These are phyloP conservation scores for Drosophila dunni DNA, from an alignment of 1,140 invertebrate genomes.

Conservation along the genomic window DNA sequence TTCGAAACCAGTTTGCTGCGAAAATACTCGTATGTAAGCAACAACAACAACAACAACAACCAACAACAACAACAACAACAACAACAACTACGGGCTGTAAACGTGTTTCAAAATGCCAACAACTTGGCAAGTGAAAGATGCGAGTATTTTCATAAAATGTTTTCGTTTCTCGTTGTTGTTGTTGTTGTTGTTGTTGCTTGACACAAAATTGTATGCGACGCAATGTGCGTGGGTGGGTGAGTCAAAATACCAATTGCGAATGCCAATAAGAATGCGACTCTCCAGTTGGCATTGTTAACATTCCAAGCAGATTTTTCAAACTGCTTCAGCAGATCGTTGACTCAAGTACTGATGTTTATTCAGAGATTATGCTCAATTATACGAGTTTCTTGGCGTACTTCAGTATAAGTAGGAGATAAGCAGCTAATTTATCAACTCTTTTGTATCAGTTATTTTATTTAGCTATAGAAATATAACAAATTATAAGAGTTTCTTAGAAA, in stretches of 20 bases:
- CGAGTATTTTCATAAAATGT: conserved; percentile 34
- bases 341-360: neutral
- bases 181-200: conserved; percentile 5
- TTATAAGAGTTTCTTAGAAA: too few relatives aligned
- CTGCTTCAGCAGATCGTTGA: neutral
- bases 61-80: conserved; percentile 8
- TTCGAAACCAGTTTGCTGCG: conserved; percentile 45
- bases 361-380: neutral
- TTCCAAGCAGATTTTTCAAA: conserved; percentile 24
- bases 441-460: neutral
- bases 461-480: too few relatives aligned
- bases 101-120: conserved; percentile 62
- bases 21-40: conserved; percentile 33
- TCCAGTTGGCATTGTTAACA: conserved; percentile 11
- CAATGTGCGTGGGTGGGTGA: conserved; percentile 41
- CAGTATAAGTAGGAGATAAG: neutral
- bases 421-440: neutral
- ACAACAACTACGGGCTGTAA: conserved; percentile 27
- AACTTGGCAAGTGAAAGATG: conserved; percentile 44
- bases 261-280: conserved; percentile 20
- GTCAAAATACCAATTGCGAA: conserved; percentile 28
- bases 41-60: conserved; percentile 1
- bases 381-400: neutral
- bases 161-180: conserved; percentile 14
- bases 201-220: conserved; percentile 8